A percentile compares a stretch with the other conserved stretches of the same genome.
Conservation (phyloP, 2,888 invertebrate species). For the Pandemis heparana region DNA sequence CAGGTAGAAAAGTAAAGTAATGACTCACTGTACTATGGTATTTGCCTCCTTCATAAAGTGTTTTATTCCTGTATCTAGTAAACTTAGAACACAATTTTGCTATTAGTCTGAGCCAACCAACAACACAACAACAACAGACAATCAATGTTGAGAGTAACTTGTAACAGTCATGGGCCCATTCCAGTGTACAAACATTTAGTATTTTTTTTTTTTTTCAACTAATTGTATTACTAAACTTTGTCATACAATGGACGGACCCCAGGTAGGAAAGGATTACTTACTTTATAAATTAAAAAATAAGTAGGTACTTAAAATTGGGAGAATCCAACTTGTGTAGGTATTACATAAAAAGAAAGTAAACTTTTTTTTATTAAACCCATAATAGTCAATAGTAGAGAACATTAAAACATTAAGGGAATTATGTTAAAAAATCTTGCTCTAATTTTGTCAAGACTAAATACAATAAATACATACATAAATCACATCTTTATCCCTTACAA, state of each 20-base stretch:
- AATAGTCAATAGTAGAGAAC: too few species aligned
- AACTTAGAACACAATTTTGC: not conserved
- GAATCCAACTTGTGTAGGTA: too few species aligned
- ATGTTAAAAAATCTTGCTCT: too few species aligned
- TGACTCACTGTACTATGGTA: not conserved
- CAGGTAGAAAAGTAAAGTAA: not conserved
- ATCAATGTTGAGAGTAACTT: constrained; percentile 47
- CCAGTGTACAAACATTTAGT: not conserved
- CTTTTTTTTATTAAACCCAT: too few species aligned
- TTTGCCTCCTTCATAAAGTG: not conserved
- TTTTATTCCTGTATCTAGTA: not conserved
- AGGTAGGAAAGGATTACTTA: not conserved
- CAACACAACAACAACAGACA: constrained; percentile 23
- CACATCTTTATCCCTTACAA: too few species aligned
- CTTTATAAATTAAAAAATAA: not conserved
- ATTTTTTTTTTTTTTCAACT: not conserved
- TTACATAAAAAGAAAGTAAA: too few species aligned
- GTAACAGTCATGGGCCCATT: constrained; percentile 39
- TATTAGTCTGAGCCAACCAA: constrained; percentile 26
- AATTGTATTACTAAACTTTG: not conserved
- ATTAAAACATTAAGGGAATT: too few species aligned
- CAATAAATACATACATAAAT: too few species aligned
- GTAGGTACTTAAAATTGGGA: not conserved
- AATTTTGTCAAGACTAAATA: too few species aligned
- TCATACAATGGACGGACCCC: constrained; percentile 2